These are phyloP conservation scores for Magallana angulata DNA, from an alignment of 1,140 invertebrate genomes.

Conservation along the genomic window DNA sequence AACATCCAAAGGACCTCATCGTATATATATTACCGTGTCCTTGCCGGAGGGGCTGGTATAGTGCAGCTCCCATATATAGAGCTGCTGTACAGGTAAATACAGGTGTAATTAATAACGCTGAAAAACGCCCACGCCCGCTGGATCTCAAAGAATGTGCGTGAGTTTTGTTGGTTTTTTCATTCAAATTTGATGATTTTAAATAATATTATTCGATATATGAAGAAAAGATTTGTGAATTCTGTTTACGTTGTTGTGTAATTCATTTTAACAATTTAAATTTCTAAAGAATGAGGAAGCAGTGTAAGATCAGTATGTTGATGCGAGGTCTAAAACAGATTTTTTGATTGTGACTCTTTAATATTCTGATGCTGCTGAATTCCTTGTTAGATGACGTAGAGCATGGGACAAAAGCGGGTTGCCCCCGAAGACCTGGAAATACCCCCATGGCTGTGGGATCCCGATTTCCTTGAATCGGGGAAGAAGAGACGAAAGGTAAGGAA, in stretches of 20 bases:
- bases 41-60: background rate
- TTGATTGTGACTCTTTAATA: too few relatives aligned
- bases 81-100: background rate
- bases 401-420: background rate
- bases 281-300: too few relatives aligned
- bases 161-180: background rate
- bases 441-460: slow-evolving; percentile 45
- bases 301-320: too few relatives aligned
- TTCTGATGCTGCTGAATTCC: too few relatives aligned
- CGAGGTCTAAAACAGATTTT: too few relatives aligned
- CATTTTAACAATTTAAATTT: too few relatives aligned
- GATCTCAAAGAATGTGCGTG: background rate
- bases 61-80: background rate
- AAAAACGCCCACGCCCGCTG: background rate
- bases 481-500: background rate
- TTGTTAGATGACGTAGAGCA: background rate
- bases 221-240: too few relatives aligned
- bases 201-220: too few relatives aligned
- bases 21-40: background rate
- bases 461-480: background rate
- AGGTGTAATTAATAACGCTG: background rate
- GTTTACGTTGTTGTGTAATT: too few relatives aligned
- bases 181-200: background rate
- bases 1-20: too few relatives aligned
- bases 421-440: slow-evolving; percentile 36